Base-by-base conservation (phyloP, 2,888 invertebrate genomes). In the Synergus umbraculus region DNA sequence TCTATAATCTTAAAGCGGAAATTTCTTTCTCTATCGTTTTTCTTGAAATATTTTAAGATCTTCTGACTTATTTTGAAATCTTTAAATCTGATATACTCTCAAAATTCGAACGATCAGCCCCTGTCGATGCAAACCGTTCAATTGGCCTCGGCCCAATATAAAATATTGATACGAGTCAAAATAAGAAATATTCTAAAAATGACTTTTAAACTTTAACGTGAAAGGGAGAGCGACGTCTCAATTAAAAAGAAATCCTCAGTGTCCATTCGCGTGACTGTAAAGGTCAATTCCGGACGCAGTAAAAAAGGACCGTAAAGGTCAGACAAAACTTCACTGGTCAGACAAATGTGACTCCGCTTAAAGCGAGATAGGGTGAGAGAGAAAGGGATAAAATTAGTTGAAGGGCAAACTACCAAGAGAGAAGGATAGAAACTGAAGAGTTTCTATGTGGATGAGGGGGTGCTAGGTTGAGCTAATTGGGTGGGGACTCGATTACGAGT, bases 401-500 rank as follows among this genome's bases (percentile, higher is more conserved):
- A 79, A 58, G 18, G 79, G 77, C 15, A 60, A 54, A 41, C 69
- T 65, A 10, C 63, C 63, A 13, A 29, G 78, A 79, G 41, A 66
- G 5, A 77, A 76, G 76, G 78, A 76, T 13, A 46, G 78, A 73
- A 63, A 29, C 44, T 67, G n/a, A 44, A 22, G 22, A 4, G 18
- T n/a, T 69, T 49, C 46, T 69, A 15, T 69, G 15, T 37, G n/a
- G 58, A 29, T 67, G 77, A 67, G 73, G 46, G 85, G 85, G 85
- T 83, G 87, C 86, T 85, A 87, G 87, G 85, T 84, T 85, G 82
- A 83, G 83, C 89, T 91, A 91, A 91, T 91, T 90, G 90, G 86
- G 85, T 86, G 84, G 88, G 87, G 90, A 90, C 89, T 90, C 88
- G 89, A 90, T 90, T 90, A 89, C 89, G 86, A 86, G 86, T 83